Conservation (phyloP, 2,797 vertebrate species). For the Poeciliopsis turneri region DNA sequence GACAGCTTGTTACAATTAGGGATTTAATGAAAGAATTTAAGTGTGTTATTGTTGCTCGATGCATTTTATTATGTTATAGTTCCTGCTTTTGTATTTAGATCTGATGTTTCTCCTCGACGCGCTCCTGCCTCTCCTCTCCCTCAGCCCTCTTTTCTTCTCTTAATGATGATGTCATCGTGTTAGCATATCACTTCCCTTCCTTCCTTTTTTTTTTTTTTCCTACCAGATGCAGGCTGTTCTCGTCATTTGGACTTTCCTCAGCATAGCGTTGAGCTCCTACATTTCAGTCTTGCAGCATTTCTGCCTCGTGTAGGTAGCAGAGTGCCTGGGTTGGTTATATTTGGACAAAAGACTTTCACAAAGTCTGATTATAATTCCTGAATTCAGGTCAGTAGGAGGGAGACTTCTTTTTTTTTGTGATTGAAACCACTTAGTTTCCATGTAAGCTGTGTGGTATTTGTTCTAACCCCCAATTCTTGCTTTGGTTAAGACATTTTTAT, state of each 20-base stretch:
- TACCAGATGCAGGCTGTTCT: slow-evolving; percentile 38
- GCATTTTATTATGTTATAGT: slow-evolving; percentile 55
- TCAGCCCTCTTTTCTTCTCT: slow-evolving; percentile 47
- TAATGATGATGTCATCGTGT: slow-evolving; percentile 72
- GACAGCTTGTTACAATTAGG: slow-evolving; percentile 81
- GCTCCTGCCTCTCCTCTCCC: slow-evolving; percentile 38
- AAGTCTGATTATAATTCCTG: slow-evolving; percentile 65
- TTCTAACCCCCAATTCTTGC: slow-evolving; percentile 38
- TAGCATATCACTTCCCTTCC: slow-evolving; percentile 52
- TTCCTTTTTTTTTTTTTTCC: slow-evolving; percentile 2
- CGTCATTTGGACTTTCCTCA: slow-evolving; percentile 51
- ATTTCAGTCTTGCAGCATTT: slow-evolving; percentile 51
- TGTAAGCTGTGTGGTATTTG: slow-evolving; percentile 62
- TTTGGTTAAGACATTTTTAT: slow-evolving; percentile 56
- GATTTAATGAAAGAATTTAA: slow-evolving; percentile 61
- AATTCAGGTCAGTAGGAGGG: slow-evolving; percentile 65
- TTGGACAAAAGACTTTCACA: slow-evolving; percentile 62
- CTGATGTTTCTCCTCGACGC: slow-evolving; percentile 50
- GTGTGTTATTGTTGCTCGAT: slow-evolving; percentile 27
- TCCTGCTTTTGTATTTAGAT: slow-evolving; percentile 44
- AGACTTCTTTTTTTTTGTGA: slow-evolving; percentile 41
- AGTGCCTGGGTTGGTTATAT: slow-evolving; percentile 60
- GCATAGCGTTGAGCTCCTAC: slow-evolving; percentile 36
- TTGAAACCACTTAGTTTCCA: slow-evolving; percentile 37
- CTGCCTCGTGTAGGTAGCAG: slow-evolving; percentile 58